Percentiles rank a stretch among this genome's conserved stretches.
Conservation (phyloP, 2,113 vertebrate species). For the Stomatorhinus ivindoensis region DNA sequence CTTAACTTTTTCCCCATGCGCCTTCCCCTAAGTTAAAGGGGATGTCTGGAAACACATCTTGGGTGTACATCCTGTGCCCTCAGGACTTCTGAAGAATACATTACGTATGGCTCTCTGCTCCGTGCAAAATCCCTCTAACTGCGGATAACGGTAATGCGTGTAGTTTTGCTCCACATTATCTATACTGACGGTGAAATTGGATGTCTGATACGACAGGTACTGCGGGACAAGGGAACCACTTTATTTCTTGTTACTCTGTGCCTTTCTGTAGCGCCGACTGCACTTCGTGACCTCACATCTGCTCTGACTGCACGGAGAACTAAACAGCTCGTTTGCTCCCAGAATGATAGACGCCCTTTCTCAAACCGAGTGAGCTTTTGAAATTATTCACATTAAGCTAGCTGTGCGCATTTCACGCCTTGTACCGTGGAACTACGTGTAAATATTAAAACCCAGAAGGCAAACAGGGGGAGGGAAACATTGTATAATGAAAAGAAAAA, state of each 20-base stretch:
- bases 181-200: neutral
- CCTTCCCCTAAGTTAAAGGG: neutral
- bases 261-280: neutral
- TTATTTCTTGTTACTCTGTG: neutral
- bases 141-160: neutral
- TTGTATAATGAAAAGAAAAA: neutral
- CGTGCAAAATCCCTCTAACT: neutral
- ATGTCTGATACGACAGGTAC: conserved; percentile 6
- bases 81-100: neutral
- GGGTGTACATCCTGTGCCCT: neutral
- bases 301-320: neutral
- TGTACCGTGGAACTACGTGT: neutral
- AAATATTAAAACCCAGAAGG: neutral
- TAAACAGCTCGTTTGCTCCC: neutral
- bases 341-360: neutral
- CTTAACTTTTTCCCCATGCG: conserved; percentile 13
- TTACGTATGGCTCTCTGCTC: conserved; percentile 4
- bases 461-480: neutral
- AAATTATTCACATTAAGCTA: neutral
- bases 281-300: neutral
- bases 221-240: neutral
- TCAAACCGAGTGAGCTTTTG: neutral
- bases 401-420: neutral
- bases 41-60: neutral
- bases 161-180: neutral